A percentile compares a stretch with the other conserved stretches of the same genome.
phyloP scores from a whole-genome alignment of 2,797 vertebrate species.

The Eptatretus atami region DNA sequence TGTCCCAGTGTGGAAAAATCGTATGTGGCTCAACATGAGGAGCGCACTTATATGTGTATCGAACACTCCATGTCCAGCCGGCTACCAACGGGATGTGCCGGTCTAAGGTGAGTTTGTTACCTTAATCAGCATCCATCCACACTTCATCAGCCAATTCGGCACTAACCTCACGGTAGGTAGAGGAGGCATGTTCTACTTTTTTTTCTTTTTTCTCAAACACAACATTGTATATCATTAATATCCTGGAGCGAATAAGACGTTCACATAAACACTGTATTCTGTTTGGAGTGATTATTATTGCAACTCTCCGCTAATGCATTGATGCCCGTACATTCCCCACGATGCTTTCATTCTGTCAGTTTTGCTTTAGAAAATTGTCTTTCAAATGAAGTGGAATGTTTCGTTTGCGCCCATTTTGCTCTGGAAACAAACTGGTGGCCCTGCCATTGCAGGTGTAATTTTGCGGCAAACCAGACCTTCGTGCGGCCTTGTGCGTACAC shows the following conservation, averaged over 20 bases:
- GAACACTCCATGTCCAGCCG: conserved; percentile 69
- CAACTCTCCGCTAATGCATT: no score
- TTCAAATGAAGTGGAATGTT: conserved; percentile 57
- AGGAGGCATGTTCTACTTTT: no score
- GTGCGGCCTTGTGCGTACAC: conserved; percentile 84
- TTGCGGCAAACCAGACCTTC: conserved; percentile 64
- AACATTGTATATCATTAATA: no score
- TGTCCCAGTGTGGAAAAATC: conserved; percentile 47
- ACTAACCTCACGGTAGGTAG: no score
- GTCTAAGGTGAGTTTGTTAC: conserved; percentile 22
- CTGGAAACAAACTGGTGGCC: conserved; percentile 75
- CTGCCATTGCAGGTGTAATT: conserved; percentile 80
- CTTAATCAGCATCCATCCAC: no score
- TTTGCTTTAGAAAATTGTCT: conserved; percentile 76
- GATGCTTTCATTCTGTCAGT: conserved; percentile 16
- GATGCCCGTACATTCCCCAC: background rate
- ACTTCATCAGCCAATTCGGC: no score
- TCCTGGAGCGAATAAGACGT: no score
- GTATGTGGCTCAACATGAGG: conserved; percentile 89
- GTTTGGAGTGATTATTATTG: no score
- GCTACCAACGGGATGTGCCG: conserved; percentile 42
- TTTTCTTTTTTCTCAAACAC: no score
- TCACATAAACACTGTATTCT: no score
- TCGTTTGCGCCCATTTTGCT: conserved; percentile 49
- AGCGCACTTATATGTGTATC: conserved; percentile 66